phyloP scores from a whole-genome alignment of 2,797 vertebrate species.

The Centroberyx gerrardi region DNA sequence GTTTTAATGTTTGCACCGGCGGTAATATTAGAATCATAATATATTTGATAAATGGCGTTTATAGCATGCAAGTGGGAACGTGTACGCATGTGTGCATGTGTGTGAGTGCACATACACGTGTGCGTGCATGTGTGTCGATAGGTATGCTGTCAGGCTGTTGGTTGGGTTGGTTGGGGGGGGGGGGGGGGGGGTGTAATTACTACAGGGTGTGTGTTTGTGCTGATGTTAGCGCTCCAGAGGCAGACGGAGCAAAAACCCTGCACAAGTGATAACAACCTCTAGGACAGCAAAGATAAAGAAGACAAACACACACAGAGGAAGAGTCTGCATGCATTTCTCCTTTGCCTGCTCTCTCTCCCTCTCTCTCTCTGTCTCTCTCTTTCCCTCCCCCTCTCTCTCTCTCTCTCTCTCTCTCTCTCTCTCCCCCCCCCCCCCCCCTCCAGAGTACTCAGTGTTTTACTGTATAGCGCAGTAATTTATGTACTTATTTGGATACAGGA shows the following conservation, averaged over 20 bases:
- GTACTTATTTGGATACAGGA: constrained; percentile 30
- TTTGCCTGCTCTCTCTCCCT: neutral
- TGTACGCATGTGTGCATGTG: constrained; percentile 31
- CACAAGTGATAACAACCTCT: constrained; percentile 71
- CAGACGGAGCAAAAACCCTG: constrained; percentile 54
- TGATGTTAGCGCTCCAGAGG: constrained; percentile 48
- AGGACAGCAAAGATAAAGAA: constrained; percentile 55
- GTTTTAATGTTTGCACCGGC: constrained; percentile 66
- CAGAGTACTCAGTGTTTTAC: neutral
- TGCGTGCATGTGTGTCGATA: constrained; percentile 35
- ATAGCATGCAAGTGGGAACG: constrained; percentile 44
- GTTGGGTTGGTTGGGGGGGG: constrained; percentile 33
- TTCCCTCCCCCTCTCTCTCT: no score
- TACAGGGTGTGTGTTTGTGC: constrained; percentile 57
- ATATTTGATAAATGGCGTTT: constrained; percentile 68
- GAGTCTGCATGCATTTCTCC: constrained; percentile 32
- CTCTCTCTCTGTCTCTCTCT: no score
- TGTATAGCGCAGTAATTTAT: constrained; percentile 26
- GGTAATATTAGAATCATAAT: constrained; percentile 65
- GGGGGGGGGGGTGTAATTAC: constrained; percentile 34
- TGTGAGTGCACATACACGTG: constrained; percentile 3
- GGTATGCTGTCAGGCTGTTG: constrained; percentile 29
- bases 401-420: no score
- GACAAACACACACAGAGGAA: constrained; percentile 49
- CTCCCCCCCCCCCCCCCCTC: no score